Evolutionary conservation across 2,113 vertebrate genomes (phyloP), one percentile per base, ranked within the genome.

Genomic region (Oreochromis spilurus): DNA sequence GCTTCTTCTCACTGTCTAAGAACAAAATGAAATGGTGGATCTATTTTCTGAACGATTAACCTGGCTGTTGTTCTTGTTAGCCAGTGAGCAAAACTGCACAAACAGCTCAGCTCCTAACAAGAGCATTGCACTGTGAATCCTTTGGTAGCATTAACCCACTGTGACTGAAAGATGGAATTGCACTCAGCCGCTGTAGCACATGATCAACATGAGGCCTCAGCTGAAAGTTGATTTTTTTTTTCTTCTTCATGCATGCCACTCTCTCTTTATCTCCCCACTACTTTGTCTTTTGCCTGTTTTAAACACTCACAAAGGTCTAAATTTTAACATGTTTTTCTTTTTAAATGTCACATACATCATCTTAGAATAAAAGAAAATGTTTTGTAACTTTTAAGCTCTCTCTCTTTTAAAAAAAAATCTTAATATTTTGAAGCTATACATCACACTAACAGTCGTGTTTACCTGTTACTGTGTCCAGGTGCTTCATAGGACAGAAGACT

Each of bases 401-500:
- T 17, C 9, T 45, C 4, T 75, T 17, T 40, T 8, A 5, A 62
- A 60, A 29, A 62, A 1, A 29, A 29, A 19, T 2, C 40, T 19
- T 77, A 31, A 77, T 77, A 31, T 9, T 77, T 11, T 77, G 45
- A 50, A 77, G 43, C 26, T 53, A 16, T 21, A 9, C 7, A 70
- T 10, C 36, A 5, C 29, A 36, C 19, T 78, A 10, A 60, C 4
- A 12, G 4, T 50, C 16, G 14, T 31, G 70, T 52, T 77, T 50
- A 77, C 26, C 7, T 55, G 24, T 70, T 43, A 2, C 21, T 87
- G 16, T 85, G 26, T 89, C 21, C 84, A 99, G 99, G 98, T 99
- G 34, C 97, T 99, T 21, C 96, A 97, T 82, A 97, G 97, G 84
- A 99, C 99, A 0, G 98, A 99, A 91, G 98, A 99, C 36, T 99